Conservation (phyloP, 2,113 vertebrate species). For the Eudyptes chrysolophus region DNA sequence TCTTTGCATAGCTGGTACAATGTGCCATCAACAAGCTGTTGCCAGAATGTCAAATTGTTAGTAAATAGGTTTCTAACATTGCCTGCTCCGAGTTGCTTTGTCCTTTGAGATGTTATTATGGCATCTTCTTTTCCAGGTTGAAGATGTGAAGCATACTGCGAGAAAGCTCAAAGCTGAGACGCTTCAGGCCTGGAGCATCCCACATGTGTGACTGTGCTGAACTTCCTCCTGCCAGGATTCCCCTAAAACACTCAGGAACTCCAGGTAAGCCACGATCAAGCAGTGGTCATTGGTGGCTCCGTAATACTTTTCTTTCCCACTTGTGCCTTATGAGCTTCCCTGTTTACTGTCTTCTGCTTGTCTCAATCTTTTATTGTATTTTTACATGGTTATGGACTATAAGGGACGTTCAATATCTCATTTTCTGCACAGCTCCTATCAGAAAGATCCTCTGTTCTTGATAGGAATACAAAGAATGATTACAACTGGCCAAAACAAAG, state of each 20-base stretch:
- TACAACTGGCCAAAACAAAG: background rate
- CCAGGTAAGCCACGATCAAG: background rate
- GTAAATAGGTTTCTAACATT: background rate
- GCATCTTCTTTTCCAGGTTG: background rate
- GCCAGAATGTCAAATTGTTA: background rate
- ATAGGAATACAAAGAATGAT: background rate
- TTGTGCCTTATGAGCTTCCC: background rate
- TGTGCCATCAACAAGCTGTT: background rate
- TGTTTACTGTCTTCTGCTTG: background rate
- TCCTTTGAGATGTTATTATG: background rate
- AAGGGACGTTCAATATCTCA: background rate
- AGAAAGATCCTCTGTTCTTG: background rate
- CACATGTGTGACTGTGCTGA: background rate
- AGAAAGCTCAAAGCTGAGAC: background rate
- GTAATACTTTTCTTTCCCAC: background rate
- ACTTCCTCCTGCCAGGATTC: background rate
- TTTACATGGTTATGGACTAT: background rate
- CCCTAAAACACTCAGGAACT: background rate
- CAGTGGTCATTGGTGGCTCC: background rate
- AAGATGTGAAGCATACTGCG: background rate
- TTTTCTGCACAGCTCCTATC: background rate
- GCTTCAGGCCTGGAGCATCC: background rate
- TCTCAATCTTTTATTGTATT: background rate
- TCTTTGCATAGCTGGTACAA: background rate
- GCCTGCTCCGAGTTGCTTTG: background rate